These are phyloP conservation scores for Isurus oxyrinchus DNA, from an alignment of 2,113 vertebrate genomes.

Conservation along the genomic window DNA sequence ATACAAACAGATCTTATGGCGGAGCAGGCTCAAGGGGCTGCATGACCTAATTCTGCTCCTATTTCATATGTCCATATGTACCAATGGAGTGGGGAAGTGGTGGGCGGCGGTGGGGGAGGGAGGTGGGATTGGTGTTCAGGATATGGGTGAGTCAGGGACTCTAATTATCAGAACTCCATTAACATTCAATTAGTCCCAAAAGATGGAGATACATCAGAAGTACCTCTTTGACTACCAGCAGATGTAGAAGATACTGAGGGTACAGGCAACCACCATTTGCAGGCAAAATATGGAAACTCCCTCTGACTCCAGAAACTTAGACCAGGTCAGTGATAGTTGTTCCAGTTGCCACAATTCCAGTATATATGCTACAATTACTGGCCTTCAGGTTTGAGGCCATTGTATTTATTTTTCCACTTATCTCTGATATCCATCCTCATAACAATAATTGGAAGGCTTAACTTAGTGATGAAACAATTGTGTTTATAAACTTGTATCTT, in stretches of 20 bases:
- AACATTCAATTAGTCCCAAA: neutral
- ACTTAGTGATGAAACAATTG: neutral
- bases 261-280: neutral
- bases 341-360: neutral
- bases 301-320: neutral
- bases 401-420: neutral
- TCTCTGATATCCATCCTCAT: neutral
- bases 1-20: too few relatives aligned
- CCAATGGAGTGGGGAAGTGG: too few relatives aligned
- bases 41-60: too few relatives aligned
- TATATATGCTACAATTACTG: neutral
- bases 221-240: too few relatives aligned
- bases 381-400: neutral
- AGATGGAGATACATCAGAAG: too few relatives aligned
- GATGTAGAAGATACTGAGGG: too few relatives aligned
- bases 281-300: neutral
- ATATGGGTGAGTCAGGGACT: neutral
- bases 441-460: neutral
- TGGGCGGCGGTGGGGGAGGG: too few relatives aligned
- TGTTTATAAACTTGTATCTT: neutral
- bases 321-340: neutral
- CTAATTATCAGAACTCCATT: neutral
- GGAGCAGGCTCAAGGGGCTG: too few relatives aligned
- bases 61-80: too few relatives aligned
- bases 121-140: too few relatives aligned